Evolutionary conservation across 2,888 invertebrate genomes (phyloP), one percentile per base, ranked within the genome.

Genomic region (Drosophila kokeensis): DNA sequence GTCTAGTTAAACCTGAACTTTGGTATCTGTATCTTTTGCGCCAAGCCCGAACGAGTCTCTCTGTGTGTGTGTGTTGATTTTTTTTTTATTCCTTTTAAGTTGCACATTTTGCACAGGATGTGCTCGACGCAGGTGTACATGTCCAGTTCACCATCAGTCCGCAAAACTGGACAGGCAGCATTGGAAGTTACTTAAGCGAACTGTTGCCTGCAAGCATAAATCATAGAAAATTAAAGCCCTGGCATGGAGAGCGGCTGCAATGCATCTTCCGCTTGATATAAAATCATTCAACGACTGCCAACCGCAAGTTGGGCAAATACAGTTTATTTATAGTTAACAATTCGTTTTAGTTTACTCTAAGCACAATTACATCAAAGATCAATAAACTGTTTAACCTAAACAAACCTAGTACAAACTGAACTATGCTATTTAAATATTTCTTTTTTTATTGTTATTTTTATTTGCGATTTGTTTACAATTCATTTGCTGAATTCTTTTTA

Each of bases 1-100:
- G 86, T 85, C 90, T 87, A 83, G 88, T 83, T 78, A 88, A 88
- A 89, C 90, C 90, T 85, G 88, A 88, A 83, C 71, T 88, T 80
- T 73, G 76, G 87, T 76, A 81, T 69, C 57, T 57, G 65, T 84
- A 84, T 76, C 59, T 59, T 58, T 69, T 58, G 24, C 21, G 32
- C 27, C 24, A 21, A 24, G 62, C 50, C 62, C 72, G 30, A 34
- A 38, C 60, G 54, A 73, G 59, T 72, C 65, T 34, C 21, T 50
- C 15, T 57, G 30, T 57, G n/a, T 18, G 24, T 18, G 24, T 67
- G 54, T 72, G 54, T 53, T 62, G 32, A 42, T 54, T 61, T 40
- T 48, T 48, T 50, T 57, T 45, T 32, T 68, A 53, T 65, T 58
- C 53, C 27, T n/a, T 45, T 60, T 53, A 34, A 34, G 48, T 49